A percentile compares a stretch with the other conserved stretches of the same genome.
These are phyloP conservation scores for Ptyas mucosa DNA, from an alignment of 2,113 vertebrate species.

Conservation along the genomic window DNA sequence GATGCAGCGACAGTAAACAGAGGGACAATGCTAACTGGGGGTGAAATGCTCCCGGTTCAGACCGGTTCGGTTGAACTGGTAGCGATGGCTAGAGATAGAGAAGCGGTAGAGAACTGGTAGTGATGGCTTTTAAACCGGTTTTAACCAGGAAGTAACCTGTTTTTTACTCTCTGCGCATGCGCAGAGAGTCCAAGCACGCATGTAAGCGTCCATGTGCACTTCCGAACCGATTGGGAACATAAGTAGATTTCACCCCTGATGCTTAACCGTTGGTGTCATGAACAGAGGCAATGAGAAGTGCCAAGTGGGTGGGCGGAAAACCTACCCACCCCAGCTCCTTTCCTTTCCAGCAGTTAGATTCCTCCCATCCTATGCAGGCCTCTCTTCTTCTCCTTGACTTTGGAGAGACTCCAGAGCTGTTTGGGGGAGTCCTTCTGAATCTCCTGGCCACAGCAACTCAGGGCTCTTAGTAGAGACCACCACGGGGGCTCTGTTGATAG, in stretches of 20 bases:
- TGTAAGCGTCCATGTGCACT: no score
- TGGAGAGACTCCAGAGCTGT: slow-evolving; percentile 39
- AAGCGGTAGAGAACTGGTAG: no score
- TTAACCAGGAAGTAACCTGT: no score
- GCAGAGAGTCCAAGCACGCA: no score
- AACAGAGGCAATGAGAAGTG: not conserved
- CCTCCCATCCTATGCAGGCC: slow-evolving; percentile 1
- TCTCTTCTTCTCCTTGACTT: slow-evolving; percentile 30
- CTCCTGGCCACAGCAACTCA: slow-evolving; percentile 43
- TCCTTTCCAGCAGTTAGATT: slow-evolving; percentile 12
- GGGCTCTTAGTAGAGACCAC: slow-evolving; percentile 32
- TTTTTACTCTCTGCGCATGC: no score
- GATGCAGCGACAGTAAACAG: not conserved
- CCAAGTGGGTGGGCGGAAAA: no score
- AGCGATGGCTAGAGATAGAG: no score
- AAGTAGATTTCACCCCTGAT: no score
- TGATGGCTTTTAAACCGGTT: no score
- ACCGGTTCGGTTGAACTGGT: no score
- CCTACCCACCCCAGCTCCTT: accelerated
- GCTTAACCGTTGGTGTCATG: not conserved
- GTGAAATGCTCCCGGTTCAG: no score
- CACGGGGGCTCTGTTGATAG: slow-evolving; percentile 52
- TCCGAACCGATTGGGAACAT: no score
- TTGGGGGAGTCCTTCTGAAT: slow-evolving; percentile 52
- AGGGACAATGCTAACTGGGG: not conserved